Evolutionary conservation across 2,797 vertebrate genomes (phyloP), one percentile per base, ranked within the genome.

Genomic region (Erithacus rubecula): DNA sequence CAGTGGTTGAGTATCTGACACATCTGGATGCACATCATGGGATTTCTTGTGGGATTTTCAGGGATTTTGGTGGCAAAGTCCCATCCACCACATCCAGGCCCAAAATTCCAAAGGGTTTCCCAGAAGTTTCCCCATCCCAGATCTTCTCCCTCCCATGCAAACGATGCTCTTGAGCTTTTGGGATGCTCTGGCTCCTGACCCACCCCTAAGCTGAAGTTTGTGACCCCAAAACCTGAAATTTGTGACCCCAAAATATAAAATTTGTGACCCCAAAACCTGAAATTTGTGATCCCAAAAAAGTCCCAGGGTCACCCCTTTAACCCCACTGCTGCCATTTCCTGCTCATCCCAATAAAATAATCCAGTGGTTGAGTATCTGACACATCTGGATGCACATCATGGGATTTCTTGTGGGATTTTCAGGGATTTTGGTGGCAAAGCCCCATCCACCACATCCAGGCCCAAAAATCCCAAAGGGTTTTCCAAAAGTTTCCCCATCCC

Each of bases 321-420:
- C 1, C 13, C 15, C 1, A 0, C 0, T 1, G 5, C 6, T 56
- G 8, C 68, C 52, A 4, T 47, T 67, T 63, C 53, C 26, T 0
- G 0, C 26, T 51, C 49, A 39, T 47, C 68, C 65, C 46, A 7
- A 27, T 32, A 9, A 44, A 46, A 46, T 23, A 46, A 46, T 13
- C 46, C 46, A 23, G 46, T 23, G 46, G 22, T 46, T 46, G 22
- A 21, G 5, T 8, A 23, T 46, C 46, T 23, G 46, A 46, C 46
- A 46, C 46, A 21, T 46, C 44, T 46, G 44, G 44, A 22, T 46
- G 44, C 10, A 1, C 41, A n/a, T 18, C 63, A 19, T 0, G 0
- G 64, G 47, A 47, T 27, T 29, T 9, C 18, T 18, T 15, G 24
- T 15, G 44, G 44, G 44, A 46, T 46, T 46, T 46, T 46, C 44